Evolutionary conservation across 2,113 vertebrate species (phyloP).

Genomic region (Garra rufa): DNA sequence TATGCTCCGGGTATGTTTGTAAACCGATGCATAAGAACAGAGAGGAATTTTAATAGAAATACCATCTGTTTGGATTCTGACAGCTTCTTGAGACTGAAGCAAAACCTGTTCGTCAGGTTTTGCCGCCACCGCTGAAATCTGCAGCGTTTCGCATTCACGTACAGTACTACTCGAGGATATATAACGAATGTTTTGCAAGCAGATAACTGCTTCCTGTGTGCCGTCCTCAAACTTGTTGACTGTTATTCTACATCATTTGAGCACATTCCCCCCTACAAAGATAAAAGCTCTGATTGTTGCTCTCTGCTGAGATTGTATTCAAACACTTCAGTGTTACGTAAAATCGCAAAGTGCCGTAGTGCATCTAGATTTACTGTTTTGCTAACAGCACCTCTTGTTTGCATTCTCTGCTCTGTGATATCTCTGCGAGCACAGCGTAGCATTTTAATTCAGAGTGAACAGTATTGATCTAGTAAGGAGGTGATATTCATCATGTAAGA

Average conservation of each 20-base stretch:
- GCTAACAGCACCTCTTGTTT: conserved; percentile 42
- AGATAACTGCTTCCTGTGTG: conserved; percentile 20
- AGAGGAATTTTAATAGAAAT: conserved; percentile 68
- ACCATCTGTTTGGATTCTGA: conserved; percentile 65
- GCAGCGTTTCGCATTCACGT: not conserved
- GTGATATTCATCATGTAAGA: conserved; percentile 5
- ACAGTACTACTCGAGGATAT: conserved; percentile 10
- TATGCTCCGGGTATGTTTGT: conserved; percentile 67
- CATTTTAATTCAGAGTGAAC: conserved; percentile 57
- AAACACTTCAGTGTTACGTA: conserved; percentile 31
- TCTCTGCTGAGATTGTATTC: conserved; percentile 31
- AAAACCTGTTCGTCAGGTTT: conserved; percentile 46
- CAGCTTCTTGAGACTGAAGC: conserved; percentile 61
- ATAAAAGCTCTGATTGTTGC: conserved; percentile 46
- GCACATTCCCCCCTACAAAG: conserved; percentile 24
- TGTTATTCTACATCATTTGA: conserved; percentile 48
- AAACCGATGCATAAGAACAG: conserved; percentile 68
- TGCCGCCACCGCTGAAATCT: conserved; percentile 43
- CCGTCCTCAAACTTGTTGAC: conserved; percentile 25
- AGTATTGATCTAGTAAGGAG: conserved; percentile 59
- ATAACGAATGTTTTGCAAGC: conserved; percentile 16
- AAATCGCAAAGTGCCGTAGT: not conserved
- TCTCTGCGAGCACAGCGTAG: not conserved
- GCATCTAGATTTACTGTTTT: conserved; percentile 33
- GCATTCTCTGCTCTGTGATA: not conserved